Percentiles rank a stretch among this genome's conserved stretches.
Conservation (phyloP, 2,113 vertebrate genomes). For the Oncorhynchus tshawytscha region DNA sequence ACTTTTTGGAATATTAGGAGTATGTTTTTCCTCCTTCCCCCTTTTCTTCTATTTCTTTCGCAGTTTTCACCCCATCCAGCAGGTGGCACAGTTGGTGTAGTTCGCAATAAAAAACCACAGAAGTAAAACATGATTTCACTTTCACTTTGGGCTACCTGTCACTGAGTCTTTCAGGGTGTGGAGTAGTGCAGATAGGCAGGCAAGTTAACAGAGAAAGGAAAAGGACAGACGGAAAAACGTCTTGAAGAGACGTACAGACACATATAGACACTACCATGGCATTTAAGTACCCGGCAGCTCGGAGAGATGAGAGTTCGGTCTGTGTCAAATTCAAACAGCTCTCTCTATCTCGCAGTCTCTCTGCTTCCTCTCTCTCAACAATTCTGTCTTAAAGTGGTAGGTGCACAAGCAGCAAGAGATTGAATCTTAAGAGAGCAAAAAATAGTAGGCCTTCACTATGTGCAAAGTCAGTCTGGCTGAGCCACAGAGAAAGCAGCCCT, state of each 20-base stretch:
- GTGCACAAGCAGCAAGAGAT: neutral
- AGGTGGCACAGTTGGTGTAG: too few relatives aligned
- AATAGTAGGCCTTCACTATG: neutral
- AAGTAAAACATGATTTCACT: constrained; percentile 54
- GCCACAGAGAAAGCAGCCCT: too few relatives aligned
- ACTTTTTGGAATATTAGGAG: neutral
- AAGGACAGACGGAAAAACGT: neutral
- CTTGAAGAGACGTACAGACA: neutral
- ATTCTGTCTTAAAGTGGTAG: constrained; percentile 20
- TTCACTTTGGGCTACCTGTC: constrained; percentile 45
- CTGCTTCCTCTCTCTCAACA: neutral
- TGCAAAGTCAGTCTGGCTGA: too few relatives aligned
- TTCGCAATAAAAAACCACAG: neutral
- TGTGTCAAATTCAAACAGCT: constrained; percentile 29
- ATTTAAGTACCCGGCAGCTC: constrained; percentile 63
- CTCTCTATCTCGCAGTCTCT: neutral
- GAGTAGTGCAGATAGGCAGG: neutral
- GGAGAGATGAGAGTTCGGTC: constrained; percentile 68
- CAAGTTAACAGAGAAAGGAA: neutral
- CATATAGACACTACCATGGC: constrained; percentile 41
- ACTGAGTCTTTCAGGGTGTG: constrained; percentile 1
- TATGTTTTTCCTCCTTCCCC: neutral
- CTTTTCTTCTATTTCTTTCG: too few relatives aligned
- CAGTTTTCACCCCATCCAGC: too few relatives aligned
- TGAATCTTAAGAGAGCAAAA: neutral